Evolutionary conservation across 1,140 invertebrate species (phyloP), one percentile per base, ranked within the genome.

Genomic region (Drosophila jambulina): DNA sequence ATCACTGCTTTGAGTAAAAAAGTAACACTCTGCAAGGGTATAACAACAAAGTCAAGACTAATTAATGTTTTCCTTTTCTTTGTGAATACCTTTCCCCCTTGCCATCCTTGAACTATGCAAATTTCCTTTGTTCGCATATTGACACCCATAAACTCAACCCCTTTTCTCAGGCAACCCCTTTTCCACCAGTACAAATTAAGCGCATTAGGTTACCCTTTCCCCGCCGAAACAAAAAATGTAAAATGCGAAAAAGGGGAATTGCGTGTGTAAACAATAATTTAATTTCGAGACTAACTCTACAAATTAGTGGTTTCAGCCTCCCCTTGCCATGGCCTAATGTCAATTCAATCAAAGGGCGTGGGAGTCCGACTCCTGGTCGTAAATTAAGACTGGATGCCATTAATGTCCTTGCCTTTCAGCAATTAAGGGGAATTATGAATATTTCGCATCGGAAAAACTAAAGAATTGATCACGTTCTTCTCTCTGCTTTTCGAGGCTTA

Each of bases 241-340:
- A 63, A 75, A 57, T 62, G 42, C 46, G n/a, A 67, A 69, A 54
- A 45, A 12, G 5, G 38, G 53, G 53, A 70, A 45, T n/a, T 61
- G 27, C 45, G 64, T 77, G 68, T 76, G 78, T 84, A 90, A 90
- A 81, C 85, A 88, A 78, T 88, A 88, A 90, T 90, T 84, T 61
- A 75, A 88, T 88, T 84, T 81, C 5, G 60, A 27, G 56, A 75
- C 71, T 79, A 82, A 72, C 75, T 64, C 72, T 57, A 64, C 64
- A 63, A 87, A 88, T 87, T 88, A 65, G 84, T 71, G 83, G 82
- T 76, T 86, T 69, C 65, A 79, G 6, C 60, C 12, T 48, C 8
- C 17, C 34, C 34, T 3, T 9, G 19, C 5, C 12, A 23, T 15
- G 21, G 2, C 32, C 10, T 29, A 57, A 79, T 67, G 49, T 36